Base-by-base conservation (phyloP, 2,797 vertebrate species). In the Leptoclinus maculatus region DNA sequence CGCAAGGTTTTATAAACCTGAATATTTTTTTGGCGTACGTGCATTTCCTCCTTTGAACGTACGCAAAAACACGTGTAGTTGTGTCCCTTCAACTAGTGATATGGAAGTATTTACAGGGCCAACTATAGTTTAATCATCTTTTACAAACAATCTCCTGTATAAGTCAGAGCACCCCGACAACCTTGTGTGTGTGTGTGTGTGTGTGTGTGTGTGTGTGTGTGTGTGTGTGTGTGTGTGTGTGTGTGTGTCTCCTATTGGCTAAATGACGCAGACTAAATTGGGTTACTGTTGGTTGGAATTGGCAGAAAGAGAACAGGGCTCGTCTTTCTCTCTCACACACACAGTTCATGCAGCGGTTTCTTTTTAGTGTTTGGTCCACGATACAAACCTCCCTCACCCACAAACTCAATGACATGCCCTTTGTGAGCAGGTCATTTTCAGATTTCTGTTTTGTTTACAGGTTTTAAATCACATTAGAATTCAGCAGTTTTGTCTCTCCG, bases 211-310 rank as follows among this genome's bases (percentile, higher is more conserved):
- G 39, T 41, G 39, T 41, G 39, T 41, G 39, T 41, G 39, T 41
- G 39, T n/a, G n/a, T n/a, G n/a, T 59, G 9, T 67, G 19, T 60
- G 64, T 70, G 57, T 45, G 13, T 45, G 43, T 45, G 43, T 47
- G 45, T 21, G 45, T 68, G 58, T 39, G 32, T 74, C 41, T 59
- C 45, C 65, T 68, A 27, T 47, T 78, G 78, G 51, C 60, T 67
- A 51, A 84, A 79, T 70, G 74, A 83, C 71, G 69, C 23, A 49
- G 56, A 53, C 62, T 58, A 76, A 76, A 83, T 81, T 80, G 62
- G n/a, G 71, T 84, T 79, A 65, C 63, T 45, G n/a, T 69, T 47
- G 62, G 76, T 38, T 80, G 70, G 54, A 85, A 59, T 41, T 51
- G 76, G 68, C 71, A 83, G 53, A 79, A 74, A 77, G 32, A 74